Evolutionary conservation across 2,113 vertebrate species (phyloP).

Genomic region (Hemibagrus wyckioides): DNA sequence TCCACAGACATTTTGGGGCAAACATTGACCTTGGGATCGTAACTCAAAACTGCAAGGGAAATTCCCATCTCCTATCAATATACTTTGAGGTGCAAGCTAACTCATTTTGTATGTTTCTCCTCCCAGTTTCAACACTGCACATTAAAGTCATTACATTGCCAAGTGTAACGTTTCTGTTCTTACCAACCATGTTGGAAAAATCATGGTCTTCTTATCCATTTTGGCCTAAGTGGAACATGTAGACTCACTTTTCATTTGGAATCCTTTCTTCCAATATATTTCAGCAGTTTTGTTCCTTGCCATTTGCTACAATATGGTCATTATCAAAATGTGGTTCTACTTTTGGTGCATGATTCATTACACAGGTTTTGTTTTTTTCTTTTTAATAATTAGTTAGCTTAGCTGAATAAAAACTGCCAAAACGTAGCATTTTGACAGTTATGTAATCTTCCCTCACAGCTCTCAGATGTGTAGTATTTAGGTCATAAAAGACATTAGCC

Average conservation of each 20-base stretch:
- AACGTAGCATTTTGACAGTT: conserved; percentile 23
- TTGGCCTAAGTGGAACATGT: conserved; percentile 46
- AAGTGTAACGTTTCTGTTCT: conserved; percentile 5
- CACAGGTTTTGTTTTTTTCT: not conserved
- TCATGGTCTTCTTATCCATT: conserved; percentile 57
- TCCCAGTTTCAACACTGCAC: not conserved
- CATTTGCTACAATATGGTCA: conserved; percentile 34
- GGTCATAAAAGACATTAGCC: conserved; percentile 6
- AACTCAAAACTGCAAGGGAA: conserved; percentile 39
- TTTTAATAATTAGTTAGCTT: not conserved
- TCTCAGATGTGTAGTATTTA: not conserved
- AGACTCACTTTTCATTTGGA: conserved; percentile 22
- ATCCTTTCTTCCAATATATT: conserved; percentile 13
- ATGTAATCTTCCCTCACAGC: not conserved
- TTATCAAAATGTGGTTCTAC: conserved; percentile 26
- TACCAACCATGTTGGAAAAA: conserved; percentile 60
- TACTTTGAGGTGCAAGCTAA: not conserved
- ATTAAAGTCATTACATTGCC: conserved; percentile 11
- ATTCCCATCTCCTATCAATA: conserved; percentile 27
- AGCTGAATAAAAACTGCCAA: conserved; percentile 2
- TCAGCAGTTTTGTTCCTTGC: conserved; percentile 21
- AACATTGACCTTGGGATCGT: not conserved
- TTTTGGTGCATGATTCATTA: conserved; percentile 34
- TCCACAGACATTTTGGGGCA: conserved; percentile 12
- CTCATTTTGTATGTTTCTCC: not conserved